A percentile compares a stretch with the other conserved stretches of the same genome.
Conservation (phyloP, 35 echinoderm and acorn worm species). For the Stichopus chloronotus region DNA sequence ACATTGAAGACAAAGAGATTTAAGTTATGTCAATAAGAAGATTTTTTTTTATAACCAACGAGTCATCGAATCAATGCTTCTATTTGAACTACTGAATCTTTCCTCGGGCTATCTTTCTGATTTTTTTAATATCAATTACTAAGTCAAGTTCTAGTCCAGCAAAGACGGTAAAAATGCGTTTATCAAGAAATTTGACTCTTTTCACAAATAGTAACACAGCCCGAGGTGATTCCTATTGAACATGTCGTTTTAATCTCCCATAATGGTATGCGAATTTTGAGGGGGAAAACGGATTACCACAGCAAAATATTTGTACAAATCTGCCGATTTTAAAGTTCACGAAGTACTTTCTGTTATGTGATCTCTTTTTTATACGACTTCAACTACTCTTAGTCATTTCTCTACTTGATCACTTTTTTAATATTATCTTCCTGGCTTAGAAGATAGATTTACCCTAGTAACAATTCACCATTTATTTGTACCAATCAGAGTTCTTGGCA, state of each 20-base stretch:
- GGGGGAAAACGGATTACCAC: constrained; percentile 19
- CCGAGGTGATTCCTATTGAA: background rate
- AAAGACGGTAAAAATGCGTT: background rate
- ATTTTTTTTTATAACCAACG: background rate
- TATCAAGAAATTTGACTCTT: constrained; percentile 25
- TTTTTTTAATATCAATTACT: constrained; percentile 50
- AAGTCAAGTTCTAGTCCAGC: background rate
- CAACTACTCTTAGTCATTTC: background rate
- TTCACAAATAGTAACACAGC: constrained; percentile 41
- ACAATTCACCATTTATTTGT: background rate
- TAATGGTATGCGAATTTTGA: constrained; percentile 11
- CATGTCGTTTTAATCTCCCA: constrained; percentile 8
- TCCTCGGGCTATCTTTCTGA: constrained; percentile 6
- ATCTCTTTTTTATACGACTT: background rate
- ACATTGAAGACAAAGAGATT: constrained; percentile 24
- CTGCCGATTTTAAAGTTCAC: constrained; percentile 2
- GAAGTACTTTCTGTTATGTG: constrained; percentile 12
- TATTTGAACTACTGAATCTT: constrained; percentile 32
- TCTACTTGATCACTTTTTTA: background rate
- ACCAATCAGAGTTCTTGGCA: background rate
- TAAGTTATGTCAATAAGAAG: constrained; percentile 19
- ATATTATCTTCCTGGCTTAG: background rate
- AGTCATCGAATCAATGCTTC: background rate
- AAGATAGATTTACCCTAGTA: background rate
- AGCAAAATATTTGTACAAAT: constrained; percentile 55